Conservation (phyloP, 1,140 invertebrate genomes). For the Pseudomyrmex pallidus region DNA sequence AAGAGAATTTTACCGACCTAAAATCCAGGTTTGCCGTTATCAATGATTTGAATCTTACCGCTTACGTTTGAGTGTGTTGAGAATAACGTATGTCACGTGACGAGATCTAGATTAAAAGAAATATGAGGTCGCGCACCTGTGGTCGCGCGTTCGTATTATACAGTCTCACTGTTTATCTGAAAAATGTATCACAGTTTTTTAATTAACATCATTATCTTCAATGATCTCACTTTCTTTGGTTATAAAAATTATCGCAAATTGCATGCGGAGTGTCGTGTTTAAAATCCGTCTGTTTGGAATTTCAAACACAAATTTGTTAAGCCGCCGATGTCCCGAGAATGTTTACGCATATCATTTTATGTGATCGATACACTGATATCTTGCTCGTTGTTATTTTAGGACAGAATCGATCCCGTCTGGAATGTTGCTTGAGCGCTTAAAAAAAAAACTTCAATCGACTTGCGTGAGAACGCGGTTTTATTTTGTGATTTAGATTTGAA, state of each 20-base stretch:
- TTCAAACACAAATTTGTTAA: background rate
- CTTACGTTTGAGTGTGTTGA: constrained; percentile 22
- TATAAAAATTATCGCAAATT: background rate
- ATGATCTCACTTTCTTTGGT: background rate
- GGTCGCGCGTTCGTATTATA: background rate
- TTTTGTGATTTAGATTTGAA: background rate
- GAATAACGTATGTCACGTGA: constrained; percentile 37
- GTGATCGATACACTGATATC: constrained; percentile 37
- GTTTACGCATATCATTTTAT: constrained; percentile 43
- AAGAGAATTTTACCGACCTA: constrained; percentile 24
- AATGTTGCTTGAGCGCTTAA: background rate
- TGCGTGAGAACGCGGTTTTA: background rate
- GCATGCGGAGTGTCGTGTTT: background rate
- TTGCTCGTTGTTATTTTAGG: constrained; percentile 46
- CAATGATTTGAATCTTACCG: constrained; percentile 44
- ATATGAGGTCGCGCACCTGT: constrained; percentile 39
- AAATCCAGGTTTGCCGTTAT: constrained; percentile 13
- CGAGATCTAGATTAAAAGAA: constrained; percentile 51
- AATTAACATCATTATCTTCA: background rate
- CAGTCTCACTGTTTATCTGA: background rate
- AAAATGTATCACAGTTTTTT: background rate
- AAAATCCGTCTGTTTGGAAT: background rate
- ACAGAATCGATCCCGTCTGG: constrained; percentile 42
- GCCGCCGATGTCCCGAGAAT: background rate
- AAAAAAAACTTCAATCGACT: background rate